Evolutionary conservation across 92 coral and sea anemone genomes (phyloP).

Genomic region (Siderastrea siderea): DNA sequence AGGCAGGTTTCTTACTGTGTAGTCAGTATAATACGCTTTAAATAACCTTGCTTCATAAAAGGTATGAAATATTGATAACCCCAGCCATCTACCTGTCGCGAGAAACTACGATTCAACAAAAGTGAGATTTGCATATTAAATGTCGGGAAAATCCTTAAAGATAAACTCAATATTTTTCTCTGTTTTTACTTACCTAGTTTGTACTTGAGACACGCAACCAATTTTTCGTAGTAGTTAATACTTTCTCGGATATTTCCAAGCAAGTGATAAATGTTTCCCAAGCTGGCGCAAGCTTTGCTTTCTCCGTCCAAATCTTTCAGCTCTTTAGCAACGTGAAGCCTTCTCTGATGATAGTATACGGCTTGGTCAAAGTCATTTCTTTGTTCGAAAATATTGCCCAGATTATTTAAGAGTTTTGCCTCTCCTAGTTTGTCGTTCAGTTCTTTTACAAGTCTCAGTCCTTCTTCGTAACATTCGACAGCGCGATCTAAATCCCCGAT

Average conservation of each 20-base stretch:
- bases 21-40: not conserved
- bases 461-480: slow-evolving; percentile 94
- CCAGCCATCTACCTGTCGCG: slow-evolving; percentile 23
- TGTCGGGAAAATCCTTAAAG: not conserved
- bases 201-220: slow-evolving; percentile 92
- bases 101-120: not conserved
- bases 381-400: slow-evolving; percentile 91
- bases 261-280: slow-evolving; percentile 93
- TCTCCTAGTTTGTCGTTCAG: slow-evolving; percentile 90
- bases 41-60: not conserved
- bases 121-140: slow-evolving; percentile 31
- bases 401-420: slow-evolving; percentile 95
- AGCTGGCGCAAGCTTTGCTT: slow-evolving; percentile 95
- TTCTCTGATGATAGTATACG: slow-evolving; percentile 80
- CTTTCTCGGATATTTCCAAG: slow-evolving; percentile 95
- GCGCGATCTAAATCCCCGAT: slow-evolving; percentile 88
- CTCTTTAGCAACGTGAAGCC: slow-evolving; percentile 90
- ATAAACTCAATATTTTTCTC: not conserved
- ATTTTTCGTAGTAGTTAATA: slow-evolving; percentile 91
- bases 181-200: slow-evolving; percentile 82
- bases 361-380: slow-evolving; percentile 94
- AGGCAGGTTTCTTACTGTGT: not conserved
- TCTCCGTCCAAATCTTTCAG: slow-evolving; percentile 92
- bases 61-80: slow-evolving; percentile 17
- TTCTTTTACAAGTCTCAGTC: slow-evolving; percentile 83